These are phyloP conservation scores for Trinectes maculatus DNA, from an alignment of 2,113 vertebrate species.

Conservation along the genomic window DNA sequence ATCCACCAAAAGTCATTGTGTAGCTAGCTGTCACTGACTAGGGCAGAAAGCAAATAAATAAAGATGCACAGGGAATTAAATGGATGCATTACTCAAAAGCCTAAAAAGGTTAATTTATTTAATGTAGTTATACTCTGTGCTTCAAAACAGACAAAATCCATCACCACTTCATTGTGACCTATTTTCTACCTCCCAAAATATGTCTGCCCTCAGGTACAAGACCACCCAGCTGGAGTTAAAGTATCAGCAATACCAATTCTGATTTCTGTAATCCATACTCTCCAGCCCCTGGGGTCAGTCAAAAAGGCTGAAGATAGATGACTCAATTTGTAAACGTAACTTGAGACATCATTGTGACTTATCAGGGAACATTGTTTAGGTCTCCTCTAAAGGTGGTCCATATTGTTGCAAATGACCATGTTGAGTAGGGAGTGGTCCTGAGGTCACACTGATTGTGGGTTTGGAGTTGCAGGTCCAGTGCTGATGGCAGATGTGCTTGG, in stretches of 20 bases:
- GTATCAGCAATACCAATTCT: background rate
- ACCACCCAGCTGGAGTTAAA: background rate
- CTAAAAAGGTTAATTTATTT: background rate
- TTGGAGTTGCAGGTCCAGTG: constrained; percentile 37
- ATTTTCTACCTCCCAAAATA: constrained; percentile 59
- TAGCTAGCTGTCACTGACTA: constrained; percentile 39
- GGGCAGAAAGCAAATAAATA: background rate
- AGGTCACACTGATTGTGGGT: constrained; percentile 62
- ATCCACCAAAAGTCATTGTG: constrained; percentile 27
- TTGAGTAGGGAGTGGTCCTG: constrained; percentile 66
- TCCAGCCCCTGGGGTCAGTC: background rate
- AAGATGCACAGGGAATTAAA: background rate
- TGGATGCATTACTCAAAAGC: constrained; percentile 11
- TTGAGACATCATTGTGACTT: background rate
- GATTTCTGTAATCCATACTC: background rate
- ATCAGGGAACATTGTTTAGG: background rate
- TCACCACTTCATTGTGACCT: background rate
- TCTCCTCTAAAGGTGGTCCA: constrained; percentile 59
- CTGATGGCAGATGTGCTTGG: constrained; percentile 57
- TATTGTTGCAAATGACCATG: constrained; percentile 52
- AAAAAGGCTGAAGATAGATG: constrained; percentile 9
- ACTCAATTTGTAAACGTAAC: background rate
- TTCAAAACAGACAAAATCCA: constrained; percentile 5
- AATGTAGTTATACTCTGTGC: background rate
- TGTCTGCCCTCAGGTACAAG: constrained; percentile 11